phyloP scores from a whole-genome alignment of 2,113 vertebrate genomes.

The Psittacus erithacus region DNA sequence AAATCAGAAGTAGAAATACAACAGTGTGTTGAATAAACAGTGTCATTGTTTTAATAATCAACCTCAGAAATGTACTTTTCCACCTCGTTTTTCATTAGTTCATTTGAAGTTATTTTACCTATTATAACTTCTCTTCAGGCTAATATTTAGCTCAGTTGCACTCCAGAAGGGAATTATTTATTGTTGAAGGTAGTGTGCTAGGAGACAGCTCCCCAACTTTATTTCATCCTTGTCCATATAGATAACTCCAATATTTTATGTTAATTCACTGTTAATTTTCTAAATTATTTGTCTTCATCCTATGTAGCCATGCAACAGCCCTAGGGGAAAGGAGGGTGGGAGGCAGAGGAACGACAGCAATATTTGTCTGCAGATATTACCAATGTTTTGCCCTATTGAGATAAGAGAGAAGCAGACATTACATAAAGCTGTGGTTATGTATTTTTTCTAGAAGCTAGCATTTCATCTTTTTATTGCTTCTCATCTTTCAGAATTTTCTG shows the following conservation, averaged over 20 bases:
- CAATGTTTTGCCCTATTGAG: neutral
- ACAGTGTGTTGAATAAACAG: neutral
- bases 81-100: neutral
- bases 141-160: neutral
- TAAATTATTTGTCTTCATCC: neutral
- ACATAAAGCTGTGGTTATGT: neutral
- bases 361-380: neutral
- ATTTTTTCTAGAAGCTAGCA: neutral
- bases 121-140: neutral
- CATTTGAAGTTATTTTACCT: neutral
- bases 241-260: neutral
- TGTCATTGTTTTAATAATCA: neutral
- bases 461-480: neutral
- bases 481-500: neutral
- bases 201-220: neutral
- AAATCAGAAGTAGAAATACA: neutral
- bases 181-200: neutral
- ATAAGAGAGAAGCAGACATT: neutral
- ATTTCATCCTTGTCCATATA: neutral
- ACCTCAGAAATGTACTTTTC: neutral
- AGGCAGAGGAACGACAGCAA: neutral
- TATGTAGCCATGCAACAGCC: neutral
- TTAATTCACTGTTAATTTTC: neutral
- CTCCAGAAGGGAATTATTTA: neutral
- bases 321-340: accelerated